A percentile compares a stretch with the other conserved stretches of the same genome.
Evolutionary conservation across 2,888 invertebrate genomes (phyloP).

Genomic region (Stenolophus ochropezus): DNA sequence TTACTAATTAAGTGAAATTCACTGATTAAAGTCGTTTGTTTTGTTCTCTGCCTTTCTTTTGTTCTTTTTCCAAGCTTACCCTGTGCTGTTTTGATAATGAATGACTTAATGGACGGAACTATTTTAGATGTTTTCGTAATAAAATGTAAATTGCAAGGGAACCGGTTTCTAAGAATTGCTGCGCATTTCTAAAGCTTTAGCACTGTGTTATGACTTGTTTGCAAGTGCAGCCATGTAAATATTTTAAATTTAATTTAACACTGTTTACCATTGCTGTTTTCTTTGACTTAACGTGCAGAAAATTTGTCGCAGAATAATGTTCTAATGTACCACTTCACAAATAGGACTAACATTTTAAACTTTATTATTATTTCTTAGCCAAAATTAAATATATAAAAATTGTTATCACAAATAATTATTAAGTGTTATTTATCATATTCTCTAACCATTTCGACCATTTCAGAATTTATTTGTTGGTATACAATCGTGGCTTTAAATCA

Average conservation of each 20-base stretch:
- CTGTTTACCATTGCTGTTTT: neutral
- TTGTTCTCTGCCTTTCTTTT: constrained; percentile 14
- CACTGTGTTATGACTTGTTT: neutral
- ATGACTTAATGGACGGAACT: constrained; percentile 29
- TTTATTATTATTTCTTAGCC: no score
- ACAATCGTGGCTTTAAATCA: no score
- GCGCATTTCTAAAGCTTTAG: neutral
- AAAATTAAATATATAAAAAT: no score
- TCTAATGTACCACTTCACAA: no score
- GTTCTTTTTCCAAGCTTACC: constrained; percentile 4
- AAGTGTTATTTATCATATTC: no score
- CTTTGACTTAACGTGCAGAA: neutral
- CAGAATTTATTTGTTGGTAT: no score
- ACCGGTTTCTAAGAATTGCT: neutral
- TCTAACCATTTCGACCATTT: no score
- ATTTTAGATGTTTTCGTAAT: constrained; percentile 24
- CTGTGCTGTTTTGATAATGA: constrained; percentile 37
- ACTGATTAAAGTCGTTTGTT: constrained; percentile 47
- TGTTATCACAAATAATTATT: no score
- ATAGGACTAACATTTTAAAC: no score
- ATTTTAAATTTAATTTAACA: neutral
- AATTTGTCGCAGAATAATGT: no score
- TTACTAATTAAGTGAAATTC: constrained; percentile 49
- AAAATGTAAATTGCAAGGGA: constrained; percentile 23
- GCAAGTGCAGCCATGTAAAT: neutral